Evolutionary conservation across 2,888 invertebrate genomes (phyloP).

Genomic region (Lomographa bimaculata): DNA sequence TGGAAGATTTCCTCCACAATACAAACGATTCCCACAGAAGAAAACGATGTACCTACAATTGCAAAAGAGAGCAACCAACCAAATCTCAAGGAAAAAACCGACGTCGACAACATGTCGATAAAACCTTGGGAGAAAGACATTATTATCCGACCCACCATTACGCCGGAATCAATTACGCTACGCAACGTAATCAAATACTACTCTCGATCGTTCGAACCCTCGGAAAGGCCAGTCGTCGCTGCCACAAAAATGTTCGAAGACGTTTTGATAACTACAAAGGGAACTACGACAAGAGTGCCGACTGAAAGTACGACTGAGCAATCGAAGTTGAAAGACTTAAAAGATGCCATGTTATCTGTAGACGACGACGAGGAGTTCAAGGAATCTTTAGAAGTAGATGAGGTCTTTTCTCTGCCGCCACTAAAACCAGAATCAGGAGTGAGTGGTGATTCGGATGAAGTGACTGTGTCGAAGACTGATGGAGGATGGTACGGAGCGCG

Average conservation of each 20-base stretch:
- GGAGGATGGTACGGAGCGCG: slow-evolving; percentile 84
- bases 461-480: slow-evolving; percentile 68
- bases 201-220: slow-evolving; percentile 52
- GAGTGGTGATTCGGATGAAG: slow-evolving; percentile 65
- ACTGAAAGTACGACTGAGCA: slow-evolving; percentile 54
- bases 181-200: slow-evolving; percentile 62
- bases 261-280: slow-evolving; percentile 65
- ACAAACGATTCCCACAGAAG: slow-evolving; percentile 60
- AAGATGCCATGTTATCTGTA: slow-evolving; percentile 69
- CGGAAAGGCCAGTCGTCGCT: slow-evolving; percentile 55
- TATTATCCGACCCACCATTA: slow-evolving; percentile 66
- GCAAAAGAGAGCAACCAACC: slow-evolving; percentile 56
- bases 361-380: slow-evolving; percentile 78
- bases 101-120: slow-evolving; percentile 60
- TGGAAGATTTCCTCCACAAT: slow-evolving; percentile 67
- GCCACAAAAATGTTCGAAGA: slow-evolving; percentile 63
- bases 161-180: slow-evolving; percentile 61
- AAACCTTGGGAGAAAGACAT: slow-evolving; percentile 73
- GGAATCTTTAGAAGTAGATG: slow-evolving; percentile 72
- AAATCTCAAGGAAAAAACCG: slow-evolving; percentile 45
- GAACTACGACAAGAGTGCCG: slow-evolving; percentile 50
- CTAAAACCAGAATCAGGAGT: slow-evolving; percentile 60
- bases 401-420: slow-evolving; percentile 73
- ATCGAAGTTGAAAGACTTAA: slow-evolving; percentile 65
- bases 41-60: slow-evolving; percentile 53